Conservation (phyloP, 1,140 invertebrate genomes). For the Camponotus pennsylvanicus region DNA sequence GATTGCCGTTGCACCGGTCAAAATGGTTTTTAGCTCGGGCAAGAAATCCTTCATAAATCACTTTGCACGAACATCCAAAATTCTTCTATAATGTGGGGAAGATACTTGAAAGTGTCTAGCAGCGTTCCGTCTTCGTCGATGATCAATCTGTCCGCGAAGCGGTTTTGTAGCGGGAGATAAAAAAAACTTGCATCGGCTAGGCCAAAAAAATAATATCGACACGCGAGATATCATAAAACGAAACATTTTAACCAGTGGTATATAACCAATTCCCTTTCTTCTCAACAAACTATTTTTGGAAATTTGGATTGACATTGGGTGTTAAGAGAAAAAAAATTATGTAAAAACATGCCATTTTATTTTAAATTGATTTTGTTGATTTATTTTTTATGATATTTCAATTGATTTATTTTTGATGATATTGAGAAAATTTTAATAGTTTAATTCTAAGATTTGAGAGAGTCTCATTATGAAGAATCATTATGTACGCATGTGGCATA, state of each 20-base stretch:
- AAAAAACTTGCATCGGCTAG: not conserved
- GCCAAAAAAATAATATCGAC: slow-evolving; percentile 39
- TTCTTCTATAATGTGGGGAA: slow-evolving; percentile 67
- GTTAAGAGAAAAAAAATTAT: not conserved
- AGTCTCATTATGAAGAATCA: not conserved
- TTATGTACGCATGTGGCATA: not conserved
- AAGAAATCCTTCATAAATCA: slow-evolving; percentile 76
- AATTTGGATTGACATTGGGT: no score
- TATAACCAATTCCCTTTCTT: slow-evolving; percentile 3
- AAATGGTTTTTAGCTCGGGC: slow-evolving; percentile 59
- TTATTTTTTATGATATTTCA: not conserved
- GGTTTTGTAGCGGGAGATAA: slow-evolving; percentile 11
- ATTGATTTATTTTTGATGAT: not conserved
- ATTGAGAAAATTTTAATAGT: not conserved
- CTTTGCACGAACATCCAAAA: slow-evolving; percentile 67
- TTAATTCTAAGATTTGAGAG: not conserved
- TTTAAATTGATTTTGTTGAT: not conserved
- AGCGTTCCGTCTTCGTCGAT: slow-evolving; percentile 26
- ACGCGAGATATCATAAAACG: slow-evolving; percentile 12
- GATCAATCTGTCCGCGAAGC: slow-evolving; percentile 41
- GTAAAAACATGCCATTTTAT: not conserved
- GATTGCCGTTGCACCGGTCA: slow-evolving; percentile 50
- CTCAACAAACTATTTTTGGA: not conserved
- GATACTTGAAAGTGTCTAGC: slow-evolving; percentile 35
- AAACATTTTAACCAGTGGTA: not conserved